A percentile compares a stretch with the other conserved stretches of the same genome.
Evolutionary conservation across 1,140 invertebrate species (phyloP).

Genomic region (Drosophila subobscura): DNA sequence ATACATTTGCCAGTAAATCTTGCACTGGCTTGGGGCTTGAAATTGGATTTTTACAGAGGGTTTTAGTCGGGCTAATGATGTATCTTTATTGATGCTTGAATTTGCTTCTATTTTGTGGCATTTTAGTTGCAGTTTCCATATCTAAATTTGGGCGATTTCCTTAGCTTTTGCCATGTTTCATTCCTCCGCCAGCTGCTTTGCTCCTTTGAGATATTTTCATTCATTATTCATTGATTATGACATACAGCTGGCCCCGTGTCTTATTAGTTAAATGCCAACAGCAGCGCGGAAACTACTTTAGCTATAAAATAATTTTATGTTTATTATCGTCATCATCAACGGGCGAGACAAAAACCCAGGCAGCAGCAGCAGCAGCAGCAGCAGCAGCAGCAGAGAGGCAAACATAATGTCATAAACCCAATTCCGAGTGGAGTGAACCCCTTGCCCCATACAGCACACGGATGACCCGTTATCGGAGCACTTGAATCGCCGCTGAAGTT

Average conservation of each 20-base stretch:
- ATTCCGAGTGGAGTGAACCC: constrained; percentile 37
- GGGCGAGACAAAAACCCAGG: constrained; percentile 10
- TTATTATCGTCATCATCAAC: constrained; percentile 46
- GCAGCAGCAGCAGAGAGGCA: too few relatives aligned
- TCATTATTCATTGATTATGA: constrained; percentile 24
- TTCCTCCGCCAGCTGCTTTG: too few relatives aligned
- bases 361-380: neutral
- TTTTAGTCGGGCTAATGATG: constrained; percentile 12
- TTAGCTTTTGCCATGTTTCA: too few relatives aligned
- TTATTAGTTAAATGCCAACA: constrained; percentile 60
- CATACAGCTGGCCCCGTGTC: constrained; percentile 3
- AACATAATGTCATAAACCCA: constrained; percentile 51
- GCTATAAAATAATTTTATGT: constrained; percentile 65
- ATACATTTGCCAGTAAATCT: constrained; percentile 28
- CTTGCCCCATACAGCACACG: neutral
- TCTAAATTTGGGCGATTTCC: neutral
- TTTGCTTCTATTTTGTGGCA: neutral
- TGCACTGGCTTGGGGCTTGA: neutral
- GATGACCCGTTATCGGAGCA: constrained; percentile 37
- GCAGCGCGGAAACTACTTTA: constrained; percentile 18
- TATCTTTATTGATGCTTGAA: neutral
- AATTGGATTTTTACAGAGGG: neutral
- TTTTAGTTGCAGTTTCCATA: neutral
- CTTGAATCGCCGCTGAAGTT: constrained; percentile 51
- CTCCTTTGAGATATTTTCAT: constrained; percentile 12